These are phyloP conservation scores for Gambusia holbrooki DNA, from an alignment of 2,113 vertebrate species.

Conservation along the genomic window DNA sequence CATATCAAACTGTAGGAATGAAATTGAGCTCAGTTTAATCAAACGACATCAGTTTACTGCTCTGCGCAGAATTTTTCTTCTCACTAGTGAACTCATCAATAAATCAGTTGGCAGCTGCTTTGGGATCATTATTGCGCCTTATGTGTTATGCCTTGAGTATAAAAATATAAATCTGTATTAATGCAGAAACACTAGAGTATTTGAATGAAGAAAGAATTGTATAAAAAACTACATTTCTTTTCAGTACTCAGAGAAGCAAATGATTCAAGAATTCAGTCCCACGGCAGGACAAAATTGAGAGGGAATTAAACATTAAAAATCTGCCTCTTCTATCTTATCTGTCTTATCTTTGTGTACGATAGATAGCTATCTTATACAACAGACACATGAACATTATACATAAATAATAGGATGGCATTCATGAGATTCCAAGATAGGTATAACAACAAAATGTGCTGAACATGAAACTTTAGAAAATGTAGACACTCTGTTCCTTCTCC, in stretches of 20 bases:
- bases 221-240: not conserved
- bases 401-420: not conserved
- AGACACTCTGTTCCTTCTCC: not conserved
- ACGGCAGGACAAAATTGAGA: not conserved
- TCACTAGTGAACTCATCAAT: constrained; percentile 35
- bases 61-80: constrained; percentile 31
- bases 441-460: not conserved
- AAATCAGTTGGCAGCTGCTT: constrained; percentile 34
- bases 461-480: not conserved
- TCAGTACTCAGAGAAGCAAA: not conserved
- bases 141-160: not conserved
- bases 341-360: too few species aligned
- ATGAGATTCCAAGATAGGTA: not conserved
- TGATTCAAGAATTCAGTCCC: not conserved
- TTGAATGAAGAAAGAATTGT: not conserved
- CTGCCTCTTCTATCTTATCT: not conserved
- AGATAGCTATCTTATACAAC: not conserved
- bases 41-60: constrained; percentile 29
- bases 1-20: constrained; percentile 34
- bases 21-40: constrained; percentile 26
- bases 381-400: not conserved
- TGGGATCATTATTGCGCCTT: not conserved
- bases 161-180: constrained; percentile 7
- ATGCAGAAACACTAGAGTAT: not conserved
- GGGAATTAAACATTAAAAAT: not conserved